These are phyloP conservation scores for Podotricha telesiphe DNA, from an alignment of 2,888 invertebrate species.

Conservation along the genomic window DNA sequence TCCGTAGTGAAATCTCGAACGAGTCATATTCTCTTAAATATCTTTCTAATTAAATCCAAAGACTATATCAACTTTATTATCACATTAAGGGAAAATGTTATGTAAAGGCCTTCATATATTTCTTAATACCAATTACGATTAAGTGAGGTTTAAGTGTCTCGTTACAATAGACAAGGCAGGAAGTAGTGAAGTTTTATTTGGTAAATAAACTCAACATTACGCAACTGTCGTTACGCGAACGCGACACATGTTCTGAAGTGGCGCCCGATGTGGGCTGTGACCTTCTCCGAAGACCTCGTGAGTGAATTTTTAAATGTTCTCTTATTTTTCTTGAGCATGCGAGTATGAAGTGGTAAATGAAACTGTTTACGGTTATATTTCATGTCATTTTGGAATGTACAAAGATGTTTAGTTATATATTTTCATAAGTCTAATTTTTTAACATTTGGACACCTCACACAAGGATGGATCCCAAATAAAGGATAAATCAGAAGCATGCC, in stretches of 20 bases:
- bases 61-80: neutral
- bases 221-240: conserved; percentile 31
- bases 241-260: conserved; percentile 38
- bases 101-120: neutral
- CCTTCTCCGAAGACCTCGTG: conserved; percentile 28
- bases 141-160: neutral
- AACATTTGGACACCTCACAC: no score
- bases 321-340: neutral
- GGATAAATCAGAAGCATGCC: no score
- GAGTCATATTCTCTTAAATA: no score
- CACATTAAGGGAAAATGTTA: neutral
- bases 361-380: neutral
- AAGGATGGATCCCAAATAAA: no score
- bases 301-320: conserved; percentile 17
- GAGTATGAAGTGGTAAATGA: neutral
- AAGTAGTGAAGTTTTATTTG: conserved; percentile 29
- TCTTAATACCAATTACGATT: neutral
- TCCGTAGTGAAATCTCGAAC: no score
- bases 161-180: conserved; percentile 20
- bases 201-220: conserved; percentile 28
- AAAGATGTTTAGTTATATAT: no score
- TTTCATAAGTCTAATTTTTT: no score
- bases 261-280: conserved; percentile 37
- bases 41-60: neutral
- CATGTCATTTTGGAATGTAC: no score